Conservation (phyloP, 2,888 invertebrate species). For the Athrips mouffetella region DNA sequence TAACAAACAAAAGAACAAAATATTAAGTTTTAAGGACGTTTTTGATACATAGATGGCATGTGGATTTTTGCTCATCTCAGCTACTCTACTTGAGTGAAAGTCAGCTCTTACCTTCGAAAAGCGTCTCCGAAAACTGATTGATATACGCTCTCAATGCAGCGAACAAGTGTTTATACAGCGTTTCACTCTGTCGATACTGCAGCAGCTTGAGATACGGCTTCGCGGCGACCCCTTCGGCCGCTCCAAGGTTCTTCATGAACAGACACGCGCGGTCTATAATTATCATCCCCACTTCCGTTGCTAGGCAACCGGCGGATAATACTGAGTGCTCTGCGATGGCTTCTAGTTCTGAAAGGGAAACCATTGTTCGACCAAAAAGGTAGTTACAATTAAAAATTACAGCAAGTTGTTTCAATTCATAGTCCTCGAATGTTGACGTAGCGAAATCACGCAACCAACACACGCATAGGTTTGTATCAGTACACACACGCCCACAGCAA, state of each 20-base stretch:
- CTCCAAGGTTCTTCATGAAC: constrained; percentile 89
- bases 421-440: too few species aligned
- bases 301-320: constrained; percentile 76
- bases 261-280: constrained; percentile 92
- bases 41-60: too few species aligned
- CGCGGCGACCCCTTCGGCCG: constrained; percentile 88
- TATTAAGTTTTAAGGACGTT: too few species aligned
- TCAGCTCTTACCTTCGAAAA: constrained; percentile 84
- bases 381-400: too few species aligned
- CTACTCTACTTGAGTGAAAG: too few species aligned
- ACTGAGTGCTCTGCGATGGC: constrained; percentile 66
- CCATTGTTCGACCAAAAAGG: background rate
- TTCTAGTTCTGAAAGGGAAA: constrained; percentile 51
- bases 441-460: too few species aligned
- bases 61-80: background rate
- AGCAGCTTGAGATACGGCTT: constrained; percentile 92
- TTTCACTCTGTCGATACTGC: constrained; percentile 94
- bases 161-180: constrained; percentile 92
- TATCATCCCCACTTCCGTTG: constrained; percentile 93
- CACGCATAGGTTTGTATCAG: too few species aligned
- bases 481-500: too few species aligned
- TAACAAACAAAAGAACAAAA: too few species aligned
- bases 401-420: too few species aligned
- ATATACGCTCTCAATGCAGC: constrained; percentile 94
- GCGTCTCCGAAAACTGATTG: constrained; percentile 89